Percentiles rank a stretch among this genome's conserved stretches.
These are phyloP conservation scores for Prunella strophiata DNA, from an alignment of 2,797 vertebrate species.

Conservation along the genomic window DNA sequence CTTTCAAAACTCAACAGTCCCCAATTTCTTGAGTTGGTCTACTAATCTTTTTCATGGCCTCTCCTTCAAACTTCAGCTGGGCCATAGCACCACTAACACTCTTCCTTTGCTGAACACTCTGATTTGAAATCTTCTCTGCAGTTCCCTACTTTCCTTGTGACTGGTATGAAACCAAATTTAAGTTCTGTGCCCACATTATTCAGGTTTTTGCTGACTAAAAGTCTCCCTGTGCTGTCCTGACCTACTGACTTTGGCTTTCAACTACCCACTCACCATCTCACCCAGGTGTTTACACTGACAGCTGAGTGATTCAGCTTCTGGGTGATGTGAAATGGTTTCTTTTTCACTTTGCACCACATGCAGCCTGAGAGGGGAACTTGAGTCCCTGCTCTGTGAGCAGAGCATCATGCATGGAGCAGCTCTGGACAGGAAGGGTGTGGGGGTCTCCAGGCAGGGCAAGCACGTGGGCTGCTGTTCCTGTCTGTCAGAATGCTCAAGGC, in stretches of 20 bases:
- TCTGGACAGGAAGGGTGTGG: background rate
- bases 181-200: background rate
- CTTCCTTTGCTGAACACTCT: background rate
- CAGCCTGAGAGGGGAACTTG: background rate
- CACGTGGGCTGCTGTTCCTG: background rate
- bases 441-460: background rate
- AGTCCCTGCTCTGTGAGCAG: background rate
- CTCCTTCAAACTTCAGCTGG: background rate
- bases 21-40: background rate
- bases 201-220: background rate
- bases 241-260: background rate
- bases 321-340: background rate
- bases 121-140: background rate
- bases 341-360: background rate
- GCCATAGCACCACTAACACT: background rate
- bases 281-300: background rate
- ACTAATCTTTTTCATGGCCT: background rate
- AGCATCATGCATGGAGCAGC: background rate
- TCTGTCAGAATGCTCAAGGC: background rate
- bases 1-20: background rate
- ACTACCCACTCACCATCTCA: background rate
- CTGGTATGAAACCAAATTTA: background rate
- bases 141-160: background rate
- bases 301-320: background rate
- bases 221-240: background rate